A percentile compares a stretch with the other conserved stretches of the same genome.
These are phyloP conservation scores for Diadema setosum DNA, from an alignment of 35 echinoderm and acorn worm species.

Conservation along the genomic window DNA sequence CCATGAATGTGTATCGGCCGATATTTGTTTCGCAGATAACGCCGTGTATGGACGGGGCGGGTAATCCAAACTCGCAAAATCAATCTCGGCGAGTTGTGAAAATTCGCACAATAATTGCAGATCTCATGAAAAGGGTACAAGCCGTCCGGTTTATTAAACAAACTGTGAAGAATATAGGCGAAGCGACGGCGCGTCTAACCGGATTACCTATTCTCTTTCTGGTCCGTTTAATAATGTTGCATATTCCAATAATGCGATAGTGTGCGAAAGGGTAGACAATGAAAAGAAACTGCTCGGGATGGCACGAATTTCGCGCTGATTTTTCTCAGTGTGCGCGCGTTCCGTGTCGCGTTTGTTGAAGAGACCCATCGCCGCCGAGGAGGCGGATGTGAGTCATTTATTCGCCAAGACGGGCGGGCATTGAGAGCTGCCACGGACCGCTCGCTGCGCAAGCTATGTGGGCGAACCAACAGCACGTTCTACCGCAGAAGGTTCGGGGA, in stretches of 20 bases:
- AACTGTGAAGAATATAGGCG: background rate
- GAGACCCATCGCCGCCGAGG: too few relatives aligned
- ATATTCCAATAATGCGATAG: background rate
- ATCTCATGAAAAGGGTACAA: background rate
- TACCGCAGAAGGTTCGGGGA: background rate
- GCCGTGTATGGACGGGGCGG: background rate
- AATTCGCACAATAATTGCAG: background rate
- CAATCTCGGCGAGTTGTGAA: background rate
- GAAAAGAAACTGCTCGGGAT: too few relatives aligned
- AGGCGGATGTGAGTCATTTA: conserved; percentile 3
- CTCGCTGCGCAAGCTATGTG: background rate
- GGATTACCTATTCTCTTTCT: background rate
- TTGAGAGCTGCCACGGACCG: background rate
- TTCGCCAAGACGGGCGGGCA: background rate
- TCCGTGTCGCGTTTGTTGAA: too few relatives aligned
- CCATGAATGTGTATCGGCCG: too few relatives aligned
- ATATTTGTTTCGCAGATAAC: background rate
- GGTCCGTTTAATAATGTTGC: conserved; percentile 14
- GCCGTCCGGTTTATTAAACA: background rate
- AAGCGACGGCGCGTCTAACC: background rate
- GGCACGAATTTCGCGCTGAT: too few relatives aligned
- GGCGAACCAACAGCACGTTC: background rate
- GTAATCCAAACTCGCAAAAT: background rate
- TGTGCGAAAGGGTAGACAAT: too few relatives aligned
- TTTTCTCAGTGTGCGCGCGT: background rate